Conservation (phyloP, 1,140 invertebrate species). For the Drosophila nannoptera region DNA sequence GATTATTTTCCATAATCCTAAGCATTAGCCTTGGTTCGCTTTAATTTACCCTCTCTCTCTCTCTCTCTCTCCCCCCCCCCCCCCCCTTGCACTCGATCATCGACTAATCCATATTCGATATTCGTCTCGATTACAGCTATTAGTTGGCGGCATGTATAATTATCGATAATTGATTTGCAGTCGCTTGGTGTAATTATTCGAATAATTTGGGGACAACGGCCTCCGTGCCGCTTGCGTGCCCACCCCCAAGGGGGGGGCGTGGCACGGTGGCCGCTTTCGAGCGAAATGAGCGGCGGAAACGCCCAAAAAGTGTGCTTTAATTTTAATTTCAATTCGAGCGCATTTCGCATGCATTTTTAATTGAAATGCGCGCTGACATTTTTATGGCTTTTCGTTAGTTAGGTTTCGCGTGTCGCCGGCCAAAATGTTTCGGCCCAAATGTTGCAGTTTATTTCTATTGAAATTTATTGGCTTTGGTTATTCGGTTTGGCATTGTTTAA, state of each 20-base stretch:
- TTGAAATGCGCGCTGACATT: conserved; percentile 57
- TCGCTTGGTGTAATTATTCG: conserved; percentile 28
- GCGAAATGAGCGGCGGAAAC: neutral
- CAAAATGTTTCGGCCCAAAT: conserved; percentile 20
- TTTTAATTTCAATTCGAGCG: conserved; percentile 7
- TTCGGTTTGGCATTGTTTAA: conserved; percentile 34
- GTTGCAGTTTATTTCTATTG: conserved; percentile 40
- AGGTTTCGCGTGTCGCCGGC: conserved; percentile 10
- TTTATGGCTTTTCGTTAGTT: conserved; percentile 48
- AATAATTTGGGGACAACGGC: conserved; percentile 15
- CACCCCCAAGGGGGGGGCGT: conserved; percentile 8
- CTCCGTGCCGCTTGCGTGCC: neutral
- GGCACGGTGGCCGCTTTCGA: conserved; percentile 2
- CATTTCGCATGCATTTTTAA: conserved; percentile 37
- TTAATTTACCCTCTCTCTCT: no score
- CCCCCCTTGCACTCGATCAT: neutral
- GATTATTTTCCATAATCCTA: neutral
- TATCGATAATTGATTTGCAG: conserved; percentile 40
- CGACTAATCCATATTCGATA: neutral
- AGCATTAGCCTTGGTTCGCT: no score
- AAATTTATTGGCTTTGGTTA: conserved; percentile 47
- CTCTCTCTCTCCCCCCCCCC: no score
- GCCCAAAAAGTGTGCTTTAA: neutral
- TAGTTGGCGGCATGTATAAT: conserved; percentile 13
- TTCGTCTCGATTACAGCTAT: neutral